Conservation (phyloP, 2,888 invertebrate genomes). For the Melieria crassipennis region DNA sequence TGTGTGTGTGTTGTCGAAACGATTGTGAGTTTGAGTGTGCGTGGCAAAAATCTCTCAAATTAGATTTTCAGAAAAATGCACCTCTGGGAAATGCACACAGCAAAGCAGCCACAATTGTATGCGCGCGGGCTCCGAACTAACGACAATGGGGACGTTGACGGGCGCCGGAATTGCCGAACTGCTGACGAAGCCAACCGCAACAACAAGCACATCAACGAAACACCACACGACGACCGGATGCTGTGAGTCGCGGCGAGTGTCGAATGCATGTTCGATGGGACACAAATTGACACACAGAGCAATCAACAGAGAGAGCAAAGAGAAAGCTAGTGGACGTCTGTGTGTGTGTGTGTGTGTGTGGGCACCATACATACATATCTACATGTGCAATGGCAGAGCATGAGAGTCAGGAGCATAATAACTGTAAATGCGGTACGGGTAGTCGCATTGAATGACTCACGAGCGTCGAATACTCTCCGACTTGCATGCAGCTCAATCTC, state of each 20-base stretch:
- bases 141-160: too few species aligned
- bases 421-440: too few species aligned
- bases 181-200: too few species aligned
- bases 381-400: too few species aligned
- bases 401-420: too few species aligned
- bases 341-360: too few species aligned
- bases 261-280: background rate
- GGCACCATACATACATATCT: too few species aligned
- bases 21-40: background rate
- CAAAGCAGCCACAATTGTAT: background rate
- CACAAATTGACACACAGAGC: background rate
- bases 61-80: constrained; percentile 63
- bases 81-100: constrained; percentile 59
- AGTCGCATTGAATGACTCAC: background rate
- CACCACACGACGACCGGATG: too few species aligned
- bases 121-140: background rate
- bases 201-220: too few species aligned
- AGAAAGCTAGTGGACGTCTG: background rate
- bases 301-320: background rate
- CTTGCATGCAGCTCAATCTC: background rate
- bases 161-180: too few species aligned
- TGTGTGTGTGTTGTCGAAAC: background rate
- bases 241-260: background rate
- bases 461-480: background rate
- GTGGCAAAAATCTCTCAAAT: constrained; percentile 57